Evolutionary conservation across 2,113 vertebrate genomes (phyloP), one percentile per base, ranked within the genome.

Genomic region (Hoplias malabaricus): DNA sequence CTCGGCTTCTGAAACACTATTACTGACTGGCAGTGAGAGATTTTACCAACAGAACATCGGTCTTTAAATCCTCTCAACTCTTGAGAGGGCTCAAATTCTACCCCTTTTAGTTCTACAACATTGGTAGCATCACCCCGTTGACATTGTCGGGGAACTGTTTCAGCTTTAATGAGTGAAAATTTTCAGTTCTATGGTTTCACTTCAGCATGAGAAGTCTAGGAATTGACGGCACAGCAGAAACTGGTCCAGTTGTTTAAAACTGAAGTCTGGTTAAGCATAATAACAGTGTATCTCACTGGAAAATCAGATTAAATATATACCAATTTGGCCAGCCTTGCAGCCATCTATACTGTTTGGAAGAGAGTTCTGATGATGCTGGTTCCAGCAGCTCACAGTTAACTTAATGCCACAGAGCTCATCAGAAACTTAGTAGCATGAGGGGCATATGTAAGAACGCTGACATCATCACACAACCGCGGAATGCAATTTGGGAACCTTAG

Each of bases 371-470:
- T n/a, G 19, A n/a, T 19, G n/a, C 4, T 9, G n/a, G n/a, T 1
- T 53, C 19, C 10, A 50, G 16, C 46, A n/a, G 5, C 46, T 16
- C 43, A 12, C 48, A 19, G 10, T 23, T 16, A 9, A 9, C n/a
- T 23, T 53, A 53, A 48, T n/a, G 43, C 14, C 43, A 48, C 8
- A 21, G 19, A 12, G n/a, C 48, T 53, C 48, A 21, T 8, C 1
- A 53, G 48, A 21, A 19, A 19, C 48, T 53, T 9, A 21, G 40
- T 21, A 50, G 46, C 14, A 13, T 1, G 71, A 62, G 25, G 23
- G 56, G 38, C 46, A 43, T 73, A 42, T 50, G 42, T 50, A 42
- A 74, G 72, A 74, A 65, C 19, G 59, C 59, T 74, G 72, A 72
- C 77, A 54, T 16, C 40, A 12, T 72, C 46, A 79, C 77, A 53